Base-by-base conservation (phyloP, 2,113 vertebrate genomes). In the human region DNA sequence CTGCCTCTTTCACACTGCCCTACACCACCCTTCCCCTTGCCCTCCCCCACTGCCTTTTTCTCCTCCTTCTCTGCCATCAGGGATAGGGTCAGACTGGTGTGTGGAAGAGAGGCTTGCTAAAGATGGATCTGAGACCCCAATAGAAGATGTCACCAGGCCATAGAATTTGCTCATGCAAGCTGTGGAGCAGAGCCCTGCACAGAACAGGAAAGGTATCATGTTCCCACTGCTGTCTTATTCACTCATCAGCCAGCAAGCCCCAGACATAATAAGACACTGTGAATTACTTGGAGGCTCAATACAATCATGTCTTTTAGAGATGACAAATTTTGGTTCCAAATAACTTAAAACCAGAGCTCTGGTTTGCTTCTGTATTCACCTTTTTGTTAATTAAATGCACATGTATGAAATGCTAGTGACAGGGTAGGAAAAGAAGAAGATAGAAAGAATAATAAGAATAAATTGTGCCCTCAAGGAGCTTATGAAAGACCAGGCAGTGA, bases 341-440 rank as follows among this genome's bases (percentile, higher is more conserved):
- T 52, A 59, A 32, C 66, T 61, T 1, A 4, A 43, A 79, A 88
- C 25, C 43, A 1, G 3, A 90, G 80, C 9, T 92, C 85, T 2
- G 1, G 5, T 76, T 90, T 83, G n/a, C 68, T 73, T 84, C 64
- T 40, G 30, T 30, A 18, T 43, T 70, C 12, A 40, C 38, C 32
- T 27, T 93, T 93, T 45, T 55, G 17, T 52, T 48, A 57, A 89
- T 80, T 93, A 96, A 93, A 87, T n/a, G 82, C 8, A 50, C 32
- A n/a, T 3, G 2, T 66, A 50, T 32, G 43, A 94, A 95, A 94
- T 55, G 8, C 55, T 61, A 86, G 20, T 57, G 70, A 64, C 61
- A 70, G 68, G 5, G 16, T 6, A 94, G 25, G 20, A 16, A 20
- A 66, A 8, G 27, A 64, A 75, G n/a, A 22, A 83, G 59, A 75